These are phyloP conservation scores for Eupeodes luniger DNA, from an alignment of 2,888 invertebrate species.

Conservation along the genomic window DNA sequence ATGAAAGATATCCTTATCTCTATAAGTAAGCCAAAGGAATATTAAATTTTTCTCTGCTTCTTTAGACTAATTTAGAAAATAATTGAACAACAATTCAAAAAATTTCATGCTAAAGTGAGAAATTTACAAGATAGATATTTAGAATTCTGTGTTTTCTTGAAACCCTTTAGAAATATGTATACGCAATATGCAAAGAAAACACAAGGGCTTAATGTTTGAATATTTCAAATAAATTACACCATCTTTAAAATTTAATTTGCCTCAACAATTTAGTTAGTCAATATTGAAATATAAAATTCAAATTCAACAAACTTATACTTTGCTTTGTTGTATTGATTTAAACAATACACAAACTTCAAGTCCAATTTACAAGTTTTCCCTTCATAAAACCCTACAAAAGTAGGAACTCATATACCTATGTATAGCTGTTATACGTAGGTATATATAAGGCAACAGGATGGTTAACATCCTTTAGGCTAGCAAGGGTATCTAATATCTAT, in stretches of 20 bases:
- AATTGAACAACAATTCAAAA: no score
- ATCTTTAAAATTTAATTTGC: not conserved
- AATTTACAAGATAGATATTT: no score
- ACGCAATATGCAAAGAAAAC: no score
- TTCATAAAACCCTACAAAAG: not conserved
- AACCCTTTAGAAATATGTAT: no score
- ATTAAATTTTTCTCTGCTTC: no score
- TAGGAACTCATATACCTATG: no score
- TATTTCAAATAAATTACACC: not conserved
- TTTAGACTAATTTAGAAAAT: no score
- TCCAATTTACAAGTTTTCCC: constrained; percentile 26
- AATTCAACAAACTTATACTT: constrained; percentile 9
- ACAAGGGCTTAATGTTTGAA: not conserved
- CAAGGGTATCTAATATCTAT: not conserved
- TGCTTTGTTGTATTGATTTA: constrained; percentile 19
- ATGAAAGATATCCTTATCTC: no score
- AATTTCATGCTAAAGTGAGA: no score
- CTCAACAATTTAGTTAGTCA: not conserved
- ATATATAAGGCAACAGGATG: constrained; percentile 21
- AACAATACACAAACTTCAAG: constrained; percentile 25
- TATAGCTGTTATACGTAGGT: not conserved
- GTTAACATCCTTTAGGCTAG: constrained; percentile 25
- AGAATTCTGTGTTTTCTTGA: no score
- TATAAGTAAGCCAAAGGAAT: no score
- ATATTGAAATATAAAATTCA: constrained; percentile 15